Evolutionary conservation across 2,113 vertebrate species (phyloP).

Genomic region (Motacilla alba): DNA sequence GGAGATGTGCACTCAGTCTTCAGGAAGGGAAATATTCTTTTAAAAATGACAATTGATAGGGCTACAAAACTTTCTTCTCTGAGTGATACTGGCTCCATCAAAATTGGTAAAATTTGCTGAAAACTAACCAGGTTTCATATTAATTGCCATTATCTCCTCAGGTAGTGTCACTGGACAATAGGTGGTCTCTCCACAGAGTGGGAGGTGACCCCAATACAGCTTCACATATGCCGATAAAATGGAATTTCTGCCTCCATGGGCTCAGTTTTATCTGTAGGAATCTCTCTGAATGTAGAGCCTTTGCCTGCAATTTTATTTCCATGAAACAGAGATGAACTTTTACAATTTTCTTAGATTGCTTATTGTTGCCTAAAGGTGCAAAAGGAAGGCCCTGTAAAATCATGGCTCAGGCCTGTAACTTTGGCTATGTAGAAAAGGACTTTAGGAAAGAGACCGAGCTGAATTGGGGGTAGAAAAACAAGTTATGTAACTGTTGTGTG

Average conservation of each 20-base stretch:
- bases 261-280: not conserved
- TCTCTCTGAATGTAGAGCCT: not conserved
- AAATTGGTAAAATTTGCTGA: not conserved
- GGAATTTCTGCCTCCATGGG: not conserved
- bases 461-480: not conserved
- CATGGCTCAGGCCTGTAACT: not conserved
- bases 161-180: not conserved
- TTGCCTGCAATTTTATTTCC: not conserved
- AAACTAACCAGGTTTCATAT: not conserved
- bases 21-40: not conserved
- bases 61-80: not conserved
- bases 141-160: not conserved
- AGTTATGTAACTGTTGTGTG: accelerated
- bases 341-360: not conserved
- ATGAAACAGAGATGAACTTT: not conserved
- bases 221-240: not conserved
- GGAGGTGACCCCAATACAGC: not conserved
- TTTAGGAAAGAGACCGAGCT: too few relatives aligned
- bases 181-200: not conserved
- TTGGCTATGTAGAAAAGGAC: too few relatives aligned
- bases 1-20: not conserved
- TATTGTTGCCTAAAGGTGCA: not conserved
- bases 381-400: not conserved
- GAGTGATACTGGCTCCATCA: not conserved
- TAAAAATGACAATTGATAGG: not conserved